Percentiles rank a stretch among this genome's conserved stretches.
Evolutionary conservation across 2,797 vertebrate genomes (phyloP).

Genomic region (Trachops cirrhosus): DNA sequence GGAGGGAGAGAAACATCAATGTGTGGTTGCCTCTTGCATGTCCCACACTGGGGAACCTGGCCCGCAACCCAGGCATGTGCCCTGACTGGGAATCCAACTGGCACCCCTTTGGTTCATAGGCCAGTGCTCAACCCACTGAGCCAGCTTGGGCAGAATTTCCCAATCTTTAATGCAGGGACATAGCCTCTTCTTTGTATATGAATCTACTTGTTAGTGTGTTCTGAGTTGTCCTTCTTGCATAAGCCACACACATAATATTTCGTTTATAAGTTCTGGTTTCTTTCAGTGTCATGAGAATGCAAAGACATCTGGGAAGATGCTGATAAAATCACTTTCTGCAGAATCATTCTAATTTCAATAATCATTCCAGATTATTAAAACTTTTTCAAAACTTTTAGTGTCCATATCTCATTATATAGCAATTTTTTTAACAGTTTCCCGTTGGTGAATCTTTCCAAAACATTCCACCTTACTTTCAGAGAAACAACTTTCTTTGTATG

Average conservation of each 20-base stretch:
- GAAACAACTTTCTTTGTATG: neutral
- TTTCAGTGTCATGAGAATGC: neutral
- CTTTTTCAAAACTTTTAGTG: neutral
- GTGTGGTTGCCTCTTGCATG: too few species aligned
- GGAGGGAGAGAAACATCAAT: too few species aligned
- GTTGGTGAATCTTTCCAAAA: neutral
- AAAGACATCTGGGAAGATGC: neutral
- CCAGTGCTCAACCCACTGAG: too few species aligned
- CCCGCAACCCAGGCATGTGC: too few species aligned
- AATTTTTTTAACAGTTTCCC: neutral
- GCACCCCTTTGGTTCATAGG: too few species aligned
- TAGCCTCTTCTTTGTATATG: neutral
- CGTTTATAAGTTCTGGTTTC: neutral
- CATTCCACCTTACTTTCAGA: neutral
- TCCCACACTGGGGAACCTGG: too few species aligned
- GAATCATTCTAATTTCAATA: neutral
- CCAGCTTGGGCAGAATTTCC: neutral
- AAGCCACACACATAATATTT: neutral
- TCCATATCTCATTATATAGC: neutral
- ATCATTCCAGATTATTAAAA: neutral
- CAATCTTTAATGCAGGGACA: neutral
- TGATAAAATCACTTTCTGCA: neutral
- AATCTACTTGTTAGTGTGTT: neutral
- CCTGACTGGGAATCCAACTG: too few species aligned
- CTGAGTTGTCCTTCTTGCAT: neutral